A percentile compares a stretch with the other conserved stretches of the same genome.
Conservation (phyloP, 2,113 vertebrate species). For the Solenodon paradoxus region DNA sequence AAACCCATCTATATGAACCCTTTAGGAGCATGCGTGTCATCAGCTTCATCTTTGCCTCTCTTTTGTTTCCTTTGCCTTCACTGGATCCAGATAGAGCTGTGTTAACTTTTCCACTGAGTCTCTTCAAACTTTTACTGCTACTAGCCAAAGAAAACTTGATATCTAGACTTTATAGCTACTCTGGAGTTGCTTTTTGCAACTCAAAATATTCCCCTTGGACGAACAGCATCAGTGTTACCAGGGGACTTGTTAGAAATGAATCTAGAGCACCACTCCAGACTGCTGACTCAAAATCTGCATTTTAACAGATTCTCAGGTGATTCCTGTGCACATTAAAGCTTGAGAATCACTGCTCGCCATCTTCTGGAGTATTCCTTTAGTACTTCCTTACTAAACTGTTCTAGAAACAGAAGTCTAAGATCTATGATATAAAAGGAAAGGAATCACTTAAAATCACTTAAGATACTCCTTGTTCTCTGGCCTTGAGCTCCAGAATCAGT, state of each 20-base stretch:
- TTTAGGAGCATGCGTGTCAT: neutral
- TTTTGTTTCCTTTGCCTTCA: neutral
- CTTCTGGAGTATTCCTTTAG: neutral
- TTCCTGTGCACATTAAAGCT: neutral
- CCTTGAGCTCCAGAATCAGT: neutral
- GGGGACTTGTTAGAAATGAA: slow-evolving; percentile 29
- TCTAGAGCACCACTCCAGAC: neutral
- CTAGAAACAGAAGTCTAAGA: slow-evolving; percentile 14
- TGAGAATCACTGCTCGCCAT: neutral
- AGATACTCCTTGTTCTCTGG: neutral
- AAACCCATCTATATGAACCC: neutral
- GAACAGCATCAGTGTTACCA: neutral
- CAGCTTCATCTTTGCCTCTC: neutral
- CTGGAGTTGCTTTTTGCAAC: neutral
- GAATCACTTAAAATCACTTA: slow-evolving; percentile 26
- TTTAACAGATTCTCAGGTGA: slow-evolving; percentile 8
- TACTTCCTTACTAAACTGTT: neutral
- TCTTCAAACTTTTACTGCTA: neutral
- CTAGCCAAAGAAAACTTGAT: neutral
- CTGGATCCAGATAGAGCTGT: neutral
- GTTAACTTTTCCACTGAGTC: neutral
- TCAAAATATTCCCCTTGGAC: neutral
- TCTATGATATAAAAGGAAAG: neutral
- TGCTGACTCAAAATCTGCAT: slow-evolving; percentile 35
- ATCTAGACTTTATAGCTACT: neutral